phyloP scores from a whole-genome alignment of 2,797 vertebrate genomes.

The Anas bernieri region DNA sequence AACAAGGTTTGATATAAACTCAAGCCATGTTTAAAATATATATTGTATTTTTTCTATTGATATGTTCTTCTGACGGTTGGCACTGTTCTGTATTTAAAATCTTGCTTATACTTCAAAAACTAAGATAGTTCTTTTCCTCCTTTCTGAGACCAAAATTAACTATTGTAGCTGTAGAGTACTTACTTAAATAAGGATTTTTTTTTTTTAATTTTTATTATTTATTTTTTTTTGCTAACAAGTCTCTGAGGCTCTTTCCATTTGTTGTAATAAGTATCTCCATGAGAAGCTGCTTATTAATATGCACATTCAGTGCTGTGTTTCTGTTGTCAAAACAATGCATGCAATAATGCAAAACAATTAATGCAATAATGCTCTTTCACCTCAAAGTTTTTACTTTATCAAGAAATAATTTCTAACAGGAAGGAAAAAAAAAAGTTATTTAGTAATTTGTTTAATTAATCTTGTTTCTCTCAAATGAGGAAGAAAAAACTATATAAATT shows the following conservation, averaged over 20 bases:
- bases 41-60: not conserved
- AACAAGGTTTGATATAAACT: not conserved
- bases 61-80: not conserved
- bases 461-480: not conserved
- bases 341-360: not conserved
- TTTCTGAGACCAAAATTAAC: not conserved
- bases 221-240: not conserved
- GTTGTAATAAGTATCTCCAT: not conserved
- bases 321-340: not conserved
- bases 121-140: not conserved
- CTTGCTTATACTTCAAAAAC: not conserved
- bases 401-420: not conserved
- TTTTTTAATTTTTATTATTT: not conserved
- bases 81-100: not conserved
- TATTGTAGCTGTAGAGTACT: not conserved
- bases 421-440: not conserved
- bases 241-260: not conserved
- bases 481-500: not conserved
- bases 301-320: not conserved
- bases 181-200: not conserved
- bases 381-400: not conserved
- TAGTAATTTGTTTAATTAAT: not conserved
- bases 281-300: not conserved
- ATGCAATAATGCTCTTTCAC: not conserved
- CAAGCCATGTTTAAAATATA: not conserved